A percentile compares a stretch with the other conserved stretches of the same genome.
Evolutionary conservation across 2,888 invertebrate genomes (phyloP).

Genomic region (Pseudeuparius sepicola): DNA sequence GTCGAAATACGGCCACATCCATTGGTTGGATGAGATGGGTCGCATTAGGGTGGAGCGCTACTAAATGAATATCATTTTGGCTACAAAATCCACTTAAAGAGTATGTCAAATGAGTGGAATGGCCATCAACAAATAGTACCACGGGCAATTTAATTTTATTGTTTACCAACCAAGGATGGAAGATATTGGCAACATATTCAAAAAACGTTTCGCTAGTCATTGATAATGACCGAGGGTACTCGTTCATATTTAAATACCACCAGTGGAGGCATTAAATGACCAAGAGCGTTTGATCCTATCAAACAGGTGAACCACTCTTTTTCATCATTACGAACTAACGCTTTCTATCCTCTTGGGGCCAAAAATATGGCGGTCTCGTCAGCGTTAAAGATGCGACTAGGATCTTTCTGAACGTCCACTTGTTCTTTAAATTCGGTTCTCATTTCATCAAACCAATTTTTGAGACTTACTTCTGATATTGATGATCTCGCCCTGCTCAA

Average conservation of each 20-base stretch:
- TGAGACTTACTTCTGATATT: conserved; percentile 11
- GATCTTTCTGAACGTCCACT: too few relatives aligned
- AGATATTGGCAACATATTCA: conserved; percentile 11
- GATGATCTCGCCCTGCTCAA: conserved; percentile 10
- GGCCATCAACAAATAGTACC: conserved; percentile 12
- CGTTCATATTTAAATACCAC: conserved; percentile 9
- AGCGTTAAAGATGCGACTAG: too few relatives aligned
- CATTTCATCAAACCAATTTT: conserved; percentile 16
- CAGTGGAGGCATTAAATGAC: conserved; percentile 10
- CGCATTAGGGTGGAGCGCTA: too few relatives aligned
- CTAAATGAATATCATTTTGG: conserved; percentile 8
- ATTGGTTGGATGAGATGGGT: too few relatives aligned
- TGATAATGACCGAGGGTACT: conserved; percentile 3
- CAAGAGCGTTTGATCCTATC: conserved; percentile 9
- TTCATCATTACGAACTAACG: conserved; percentile 10
- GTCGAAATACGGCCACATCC: too few relatives aligned
- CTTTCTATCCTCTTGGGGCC: too few relatives aligned
- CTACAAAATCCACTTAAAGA: conserved; percentile 13
- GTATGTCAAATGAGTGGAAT: conserved; percentile 10
- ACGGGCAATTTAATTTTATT: conserved; percentile 7
- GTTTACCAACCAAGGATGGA: conserved; percentile 11
- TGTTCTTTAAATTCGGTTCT: conserved; percentile 10
- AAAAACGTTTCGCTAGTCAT: conserved; percentile 12
- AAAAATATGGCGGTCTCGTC: too few relatives aligned
- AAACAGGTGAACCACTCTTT: conserved; percentile 12